These are phyloP conservation scores for Oreonectes daqikongensis DNA, from an alignment of 2,797 vertebrate genomes.

Conservation along the genomic window DNA sequence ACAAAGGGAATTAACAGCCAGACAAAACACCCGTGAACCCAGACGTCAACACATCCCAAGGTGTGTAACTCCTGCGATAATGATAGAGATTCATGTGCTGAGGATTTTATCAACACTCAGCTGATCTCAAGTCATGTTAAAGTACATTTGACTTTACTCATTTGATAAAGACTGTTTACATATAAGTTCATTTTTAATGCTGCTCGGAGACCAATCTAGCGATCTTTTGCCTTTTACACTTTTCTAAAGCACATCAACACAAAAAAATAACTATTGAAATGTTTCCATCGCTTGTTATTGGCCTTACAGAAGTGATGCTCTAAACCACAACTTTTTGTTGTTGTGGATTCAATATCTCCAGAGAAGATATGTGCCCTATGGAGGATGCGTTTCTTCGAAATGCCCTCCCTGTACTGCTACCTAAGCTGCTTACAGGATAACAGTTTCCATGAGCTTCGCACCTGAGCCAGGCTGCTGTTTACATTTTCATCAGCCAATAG, in stretches of 20 bases:
- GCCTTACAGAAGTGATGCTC: background rate
- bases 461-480: slow-evolving; percentile 24
- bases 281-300: background rate
- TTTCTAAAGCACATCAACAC: background rate
- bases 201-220: background rate
- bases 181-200: background rate
- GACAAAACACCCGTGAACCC: background rate
- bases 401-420: slow-evolving; percentile 28
- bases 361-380: slow-evolving; percentile 18
- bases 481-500: slow-evolving; percentile 33
- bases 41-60: background rate
- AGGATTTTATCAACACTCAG: background rate
- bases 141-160: background rate
- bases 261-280: no score
- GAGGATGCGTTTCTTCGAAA: slow-evolving; percentile 35
- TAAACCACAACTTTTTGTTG: slow-evolving; percentile 17
- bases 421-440: slow-evolving; percentile 47
- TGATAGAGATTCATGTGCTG: background rate
- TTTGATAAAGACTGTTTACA: background rate
- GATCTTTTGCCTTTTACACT: background rate
- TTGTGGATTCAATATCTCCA: slow-evolving; percentile 19
- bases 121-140: background rate
- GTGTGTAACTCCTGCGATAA: background rate
- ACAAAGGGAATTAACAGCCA: background rate
- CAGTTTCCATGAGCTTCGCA: slow-evolving; percentile 44